These are phyloP conservation scores for Zosterops hypoxanthus DNA, from an alignment of 2,113 vertebrate species.

Conservation along the genomic window DNA sequence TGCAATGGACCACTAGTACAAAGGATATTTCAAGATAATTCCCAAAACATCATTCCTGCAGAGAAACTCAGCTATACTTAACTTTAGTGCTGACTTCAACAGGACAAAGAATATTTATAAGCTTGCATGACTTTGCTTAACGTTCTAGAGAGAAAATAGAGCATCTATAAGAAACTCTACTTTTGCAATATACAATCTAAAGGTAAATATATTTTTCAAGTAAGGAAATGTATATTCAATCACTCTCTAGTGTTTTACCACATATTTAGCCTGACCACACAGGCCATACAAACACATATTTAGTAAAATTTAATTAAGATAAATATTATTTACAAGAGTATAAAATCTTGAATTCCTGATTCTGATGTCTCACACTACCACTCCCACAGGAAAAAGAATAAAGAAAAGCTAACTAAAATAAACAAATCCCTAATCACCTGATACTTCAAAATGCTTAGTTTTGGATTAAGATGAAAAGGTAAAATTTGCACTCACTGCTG, in stretches of 20 bases:
- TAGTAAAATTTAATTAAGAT: neutral
- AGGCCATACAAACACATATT: neutral
- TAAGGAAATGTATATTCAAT: neutral
- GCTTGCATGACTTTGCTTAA: neutral
- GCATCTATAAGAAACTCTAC: neutral
- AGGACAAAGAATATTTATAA: neutral
- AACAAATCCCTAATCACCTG: rapidly evolving
- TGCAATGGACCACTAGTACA: neutral
- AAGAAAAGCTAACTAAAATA: neutral
- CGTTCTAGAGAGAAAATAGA: neutral
- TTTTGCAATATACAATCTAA: neutral
- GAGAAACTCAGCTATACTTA: neutral
- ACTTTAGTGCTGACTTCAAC: constrained; percentile 9
- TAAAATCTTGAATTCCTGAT: neutral
- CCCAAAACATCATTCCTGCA: neutral
- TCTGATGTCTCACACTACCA: neutral
- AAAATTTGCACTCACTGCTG: neutral
- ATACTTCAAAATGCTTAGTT: neutral
- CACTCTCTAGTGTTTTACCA: neutral
- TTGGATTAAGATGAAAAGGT: neutral
- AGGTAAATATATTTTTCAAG: neutral
- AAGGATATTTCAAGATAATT: constrained; percentile 20
- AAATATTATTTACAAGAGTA: neutral
- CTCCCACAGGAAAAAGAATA: neutral
- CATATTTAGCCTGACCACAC: neutral